Evolutionary conservation across 2,797 vertebrate species (phyloP).

Genomic region (Sebastes taczanowskii): DNA sequence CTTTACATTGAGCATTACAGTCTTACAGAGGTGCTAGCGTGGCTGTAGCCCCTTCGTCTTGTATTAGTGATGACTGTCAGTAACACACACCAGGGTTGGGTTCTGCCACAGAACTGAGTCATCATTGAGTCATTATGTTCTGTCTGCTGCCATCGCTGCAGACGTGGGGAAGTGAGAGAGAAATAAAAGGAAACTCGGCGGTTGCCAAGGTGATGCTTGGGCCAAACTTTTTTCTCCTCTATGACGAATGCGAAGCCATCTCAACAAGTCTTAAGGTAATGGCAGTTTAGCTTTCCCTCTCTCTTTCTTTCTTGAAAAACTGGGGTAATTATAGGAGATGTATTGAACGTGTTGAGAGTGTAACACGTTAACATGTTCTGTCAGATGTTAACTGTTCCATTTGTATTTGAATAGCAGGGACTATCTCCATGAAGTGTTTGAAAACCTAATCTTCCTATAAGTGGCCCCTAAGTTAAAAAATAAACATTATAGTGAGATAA

Average conservation of each 20-base stretch:
- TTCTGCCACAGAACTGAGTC: constrained; percentile 32
- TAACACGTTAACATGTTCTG: not conserved
- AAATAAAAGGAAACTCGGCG: constrained; percentile 1
- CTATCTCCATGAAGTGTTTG: constrained; percentile 16
- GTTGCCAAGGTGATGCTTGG: constrained; percentile 12
- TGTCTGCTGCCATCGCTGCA: constrained; percentile 8
- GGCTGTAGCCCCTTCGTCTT: not conserved
- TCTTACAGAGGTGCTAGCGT: not conserved
- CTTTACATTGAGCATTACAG: not conserved
- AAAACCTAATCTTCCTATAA: constrained; percentile 30
- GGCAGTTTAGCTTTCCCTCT: not conserved
- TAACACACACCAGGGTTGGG: not conserved
- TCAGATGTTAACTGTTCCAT: not conserved
- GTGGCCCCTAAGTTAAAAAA: constrained; percentile 13
- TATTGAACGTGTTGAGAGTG: not conserved
- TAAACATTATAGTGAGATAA: constrained; percentile 29
- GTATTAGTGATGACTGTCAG: not conserved
- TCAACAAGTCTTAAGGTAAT: constrained; percentile 2
- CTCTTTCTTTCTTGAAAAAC: not conserved
- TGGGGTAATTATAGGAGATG: not conserved
- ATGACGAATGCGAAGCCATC: not conserved
- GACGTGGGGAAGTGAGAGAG: not conserved
- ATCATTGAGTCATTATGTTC: constrained; percentile 9
- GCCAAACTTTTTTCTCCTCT: not conserved
- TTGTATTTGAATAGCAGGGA: not conserved